A percentile compares a stretch with the other conserved stretches of the same genome.
Conservation (phyloP, 2,113 vertebrate genomes). For the Hydrolagus affinis region DNA sequence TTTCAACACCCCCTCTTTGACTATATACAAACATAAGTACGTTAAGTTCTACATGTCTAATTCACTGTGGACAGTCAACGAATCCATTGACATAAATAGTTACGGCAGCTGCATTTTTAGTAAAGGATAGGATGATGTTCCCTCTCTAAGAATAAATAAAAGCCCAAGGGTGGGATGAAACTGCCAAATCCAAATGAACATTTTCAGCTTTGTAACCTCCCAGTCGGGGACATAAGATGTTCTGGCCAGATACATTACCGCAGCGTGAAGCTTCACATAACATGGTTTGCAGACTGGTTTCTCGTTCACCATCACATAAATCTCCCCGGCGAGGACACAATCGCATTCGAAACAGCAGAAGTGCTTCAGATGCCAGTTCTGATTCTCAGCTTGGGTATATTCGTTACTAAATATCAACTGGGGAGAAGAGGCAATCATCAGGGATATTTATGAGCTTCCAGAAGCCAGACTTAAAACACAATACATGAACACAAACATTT, state of each 20-base stretch:
- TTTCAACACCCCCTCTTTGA: too few species aligned
- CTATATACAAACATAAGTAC: not conserved
- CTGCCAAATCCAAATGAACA: not conserved
- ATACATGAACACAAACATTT: too few species aligned
- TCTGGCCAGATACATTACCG: slow-evolving; percentile 58
- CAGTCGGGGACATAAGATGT: not conserved
- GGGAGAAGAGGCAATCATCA: slow-evolving; percentile 33
- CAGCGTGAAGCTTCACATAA: slow-evolving; percentile 85
- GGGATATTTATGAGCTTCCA: too few species aligned
- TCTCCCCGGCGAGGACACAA: slow-evolving; percentile 81
- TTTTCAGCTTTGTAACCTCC: not conserved
- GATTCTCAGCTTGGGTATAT: slow-evolving; percentile 90
- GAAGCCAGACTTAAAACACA: too few species aligned
- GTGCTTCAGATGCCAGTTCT: slow-evolving; percentile 96
- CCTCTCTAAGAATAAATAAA: not conserved
- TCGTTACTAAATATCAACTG: slow-evolving; percentile 96
- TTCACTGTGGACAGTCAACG: not conserved
- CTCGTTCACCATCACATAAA: slow-evolving; percentile 83
- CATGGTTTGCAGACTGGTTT: slow-evolving; percentile 87
- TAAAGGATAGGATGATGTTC: not conserved
- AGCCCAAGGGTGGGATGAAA: not conserved
- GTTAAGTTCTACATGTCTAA: not conserved
- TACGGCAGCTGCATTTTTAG: not conserved
- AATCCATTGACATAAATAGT: slow-evolving; percentile 8
- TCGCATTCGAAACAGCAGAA: slow-evolving; percentile 99